Base-by-base conservation (phyloP, 2,888 invertebrate genomes). In the Polyploca ridens region DNA sequence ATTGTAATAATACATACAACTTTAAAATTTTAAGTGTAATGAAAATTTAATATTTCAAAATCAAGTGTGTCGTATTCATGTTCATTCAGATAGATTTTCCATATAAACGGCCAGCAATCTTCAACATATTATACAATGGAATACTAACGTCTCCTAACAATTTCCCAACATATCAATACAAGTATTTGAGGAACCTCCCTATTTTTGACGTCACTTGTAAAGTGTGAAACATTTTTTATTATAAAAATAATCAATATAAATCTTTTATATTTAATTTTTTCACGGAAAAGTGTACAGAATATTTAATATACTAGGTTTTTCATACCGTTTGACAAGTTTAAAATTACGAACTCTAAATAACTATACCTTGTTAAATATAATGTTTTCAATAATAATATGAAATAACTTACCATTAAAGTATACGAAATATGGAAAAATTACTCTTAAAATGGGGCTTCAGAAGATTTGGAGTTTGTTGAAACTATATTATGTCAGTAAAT, bases 81-180 rank as follows among this genome's bases (percentile, higher is more conserved):
- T 54, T 54, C 10, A 19, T 19, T 54, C 54, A 16, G 54, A n/a
- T 19, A 7, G 19, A 19, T 54, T 19, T 10, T n/a, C 19, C 14
- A 4, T 14, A 46, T 54, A 5, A 54, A 70, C 71, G 69, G 71
- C 16, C 88, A 89, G 86, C 86, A 89, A 89, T 88, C 73, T 75
- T 73, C 66, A 66, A 84, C 85, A 85, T 85, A 85, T 83, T 77
- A 71, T 73, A 64, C 61, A 41, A 60, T 69, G 69, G 73, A 66
- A 70, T 73, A 72, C 70, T 68, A 69, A 68, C 69, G 65, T 74
- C 65, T 75, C 81, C 81, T 78, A 84, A 84, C 82, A 88, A 86
- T 85, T 85, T 76, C 75, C 70, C 77, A 73, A 91, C 91, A 91
- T 91, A 91, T 91, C 91, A 90, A 85, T 78, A 68, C 7, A 7